Evolutionary conservation across 92 coral and sea anemone genomes (phyloP).

Genomic region (Hydrozoanthus gracilis): DNA sequence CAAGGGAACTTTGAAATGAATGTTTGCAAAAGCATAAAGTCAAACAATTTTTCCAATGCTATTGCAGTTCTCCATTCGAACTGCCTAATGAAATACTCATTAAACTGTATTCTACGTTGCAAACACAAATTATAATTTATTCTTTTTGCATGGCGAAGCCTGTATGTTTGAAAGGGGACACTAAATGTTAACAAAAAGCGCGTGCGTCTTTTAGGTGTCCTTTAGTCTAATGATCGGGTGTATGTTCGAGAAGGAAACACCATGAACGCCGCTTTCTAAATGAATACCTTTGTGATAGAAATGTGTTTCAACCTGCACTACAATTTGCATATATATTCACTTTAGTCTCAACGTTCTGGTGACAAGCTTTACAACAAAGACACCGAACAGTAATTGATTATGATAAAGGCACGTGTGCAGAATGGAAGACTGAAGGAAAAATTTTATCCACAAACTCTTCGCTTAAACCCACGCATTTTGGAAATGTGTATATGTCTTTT

Average conservation of each 20-base stretch:
- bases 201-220: conserved; percentile 9
- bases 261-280: background rate
- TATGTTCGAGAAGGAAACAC: background rate
- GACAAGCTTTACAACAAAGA: conserved; percentile 33
- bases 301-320: conserved; percentile 34
- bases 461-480: background rate
- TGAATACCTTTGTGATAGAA: conserved; percentile 42
- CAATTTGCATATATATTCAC: conserved; percentile 47
- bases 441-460: background rate
- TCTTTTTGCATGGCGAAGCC: background rate
- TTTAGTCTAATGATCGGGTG: background rate
- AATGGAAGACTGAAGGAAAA: conserved; percentile 24
- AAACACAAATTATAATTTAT: conserved; percentile 12
- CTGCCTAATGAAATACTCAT: conserved; percentile 42
- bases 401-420: conserved; percentile 35
- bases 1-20: conserved; percentile 49
- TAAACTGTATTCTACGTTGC: conserved; percentile 36
- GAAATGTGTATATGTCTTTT: conserved; percentile 3
- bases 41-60: conserved; percentile 19
- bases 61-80: conserved; percentile 27
- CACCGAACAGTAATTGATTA: conserved; percentile 28
- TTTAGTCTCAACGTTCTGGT: conserved; percentile 30
- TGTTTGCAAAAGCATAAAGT: conserved; percentile 47
- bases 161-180: background rate
- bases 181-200: background rate